Evolutionary conservation across 2,113 vertebrate genomes (phyloP), one percentile per base, ranked within the genome.

Genomic region (Geothlypis trichas): DNA sequence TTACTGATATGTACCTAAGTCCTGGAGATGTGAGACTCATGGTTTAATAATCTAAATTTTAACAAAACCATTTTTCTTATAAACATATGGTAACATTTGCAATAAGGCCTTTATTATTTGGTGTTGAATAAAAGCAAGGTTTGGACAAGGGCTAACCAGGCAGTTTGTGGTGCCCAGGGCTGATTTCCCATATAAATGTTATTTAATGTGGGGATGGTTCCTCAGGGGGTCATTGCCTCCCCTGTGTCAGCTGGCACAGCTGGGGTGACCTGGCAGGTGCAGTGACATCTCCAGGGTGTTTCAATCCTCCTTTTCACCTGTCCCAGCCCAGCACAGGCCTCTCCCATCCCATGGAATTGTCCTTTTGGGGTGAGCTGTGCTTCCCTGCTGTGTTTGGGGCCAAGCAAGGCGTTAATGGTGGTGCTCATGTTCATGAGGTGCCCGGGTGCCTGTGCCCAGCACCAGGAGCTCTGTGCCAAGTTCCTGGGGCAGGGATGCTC

Each of bases 401-500:
- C 52, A 20, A 73, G 21, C 28, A 15, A n/a, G 22, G 12, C 5
- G 0, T 41, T 14, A 1, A 15, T 54, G 59, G 13, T 5, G 8
- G 4, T 39, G 37, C 8, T 39, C 37, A 39, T 67, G 5, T 21
- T 72, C 1, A 7, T 16, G 22, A 59, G 4, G 20, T 51, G 57
- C 9, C 0, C 2, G 5, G 30, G 35, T 5, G 63, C 5, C 0
- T 4, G 71, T 19, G 47, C 23, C 62, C 52, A 13, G 23, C 27
- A 3, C 15, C 44, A 21, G 54, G 47, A 49, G 11, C 3, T 66
- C 12, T 10, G 26, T 69, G 61, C 62, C 46, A 19, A 26, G 5
- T 1, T 65, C 37, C 84, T 75, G 59, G 30, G 18, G 5, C n/a
- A 24, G 28, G 87, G 65, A 54, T 77, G 46, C 19, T 30, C 15